Evolutionary conservation across 1,140 invertebrate genomes (phyloP), one percentile per base, ranked within the genome.

Genomic region (Aphelenchoides fujianensis): DNA sequence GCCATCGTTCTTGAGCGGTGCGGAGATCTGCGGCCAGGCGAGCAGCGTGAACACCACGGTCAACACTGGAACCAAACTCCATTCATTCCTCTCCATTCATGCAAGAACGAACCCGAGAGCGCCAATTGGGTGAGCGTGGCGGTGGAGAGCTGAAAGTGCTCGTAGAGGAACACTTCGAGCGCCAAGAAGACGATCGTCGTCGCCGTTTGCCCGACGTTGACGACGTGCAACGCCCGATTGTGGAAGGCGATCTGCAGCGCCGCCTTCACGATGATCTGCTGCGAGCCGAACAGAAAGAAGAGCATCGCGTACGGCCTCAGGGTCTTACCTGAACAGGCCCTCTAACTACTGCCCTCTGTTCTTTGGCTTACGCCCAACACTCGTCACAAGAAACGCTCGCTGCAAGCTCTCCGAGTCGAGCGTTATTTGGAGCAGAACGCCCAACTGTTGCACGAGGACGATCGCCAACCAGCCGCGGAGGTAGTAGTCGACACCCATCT

Each of bases 391-490:
- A 27, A 64, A 66, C 30, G 27, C 35, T 12, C 19, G 28, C 63
- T 72, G 70, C 12, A 23, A 55, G 70, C 72, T 72, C n/a, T 5
- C 16, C 5, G 72, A 72, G 28, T 69, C 68, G 3, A 68, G 19
- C 16, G 16, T n/a, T 2, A 71, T 69, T 30, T 69, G 61, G 19
- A 69, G 23, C 16, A 69, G 67, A 53, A 73, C 37, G 36, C 59
- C 72, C 2, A 72, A 9, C 74, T 71, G 41, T 41, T 74, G 72
- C 9, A 74, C 34, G 7, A 74, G 28, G 7, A 62, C 48, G n/a
- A 72, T 57, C 9, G 64, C 61, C 5, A 74, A 28, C 73, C 73
- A 74, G 16, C 72, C 72, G 9, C 72, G 72, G 23, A 74, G 55
- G 30, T 54, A 74, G 35, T 53, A 53, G 3, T 74, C 64, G 2